Percentiles rank a stretch among this genome's conserved stretches.
Evolutionary conservation across 2,113 vertebrate genomes (phyloP).

Genomic region (Peromyscus leucopus): DNA sequence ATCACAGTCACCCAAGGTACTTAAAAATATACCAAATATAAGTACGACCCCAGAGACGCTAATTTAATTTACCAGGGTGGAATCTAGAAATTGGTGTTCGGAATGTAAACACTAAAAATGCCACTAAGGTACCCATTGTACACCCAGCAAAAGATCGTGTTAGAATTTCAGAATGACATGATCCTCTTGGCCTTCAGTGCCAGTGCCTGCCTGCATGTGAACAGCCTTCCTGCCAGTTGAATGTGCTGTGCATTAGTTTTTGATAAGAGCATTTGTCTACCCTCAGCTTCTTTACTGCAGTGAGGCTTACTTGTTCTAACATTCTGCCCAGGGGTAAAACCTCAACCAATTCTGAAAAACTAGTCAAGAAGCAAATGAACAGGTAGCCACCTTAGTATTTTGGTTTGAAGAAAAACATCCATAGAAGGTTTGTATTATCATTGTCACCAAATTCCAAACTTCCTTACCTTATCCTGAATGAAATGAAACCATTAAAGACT

Average conservation of each 20-base stretch:
- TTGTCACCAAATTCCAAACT: not conserved
- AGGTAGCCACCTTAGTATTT: not conserved
- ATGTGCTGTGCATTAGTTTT: not conserved
- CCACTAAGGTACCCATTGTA: not conserved
- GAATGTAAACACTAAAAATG: not conserved
- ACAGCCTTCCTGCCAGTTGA: not conserved
- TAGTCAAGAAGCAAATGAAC: not conserved
- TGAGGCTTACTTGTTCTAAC: not conserved
- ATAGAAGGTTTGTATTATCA: not conserved
- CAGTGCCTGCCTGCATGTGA: not conserved
- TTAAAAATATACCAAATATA: not conserved
- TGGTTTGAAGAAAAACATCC: not conserved
- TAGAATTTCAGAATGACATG: not conserved
- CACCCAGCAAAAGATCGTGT: not conserved
- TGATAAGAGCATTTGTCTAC: not conserved
- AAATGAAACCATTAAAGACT: not conserved
- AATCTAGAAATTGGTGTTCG: not conserved
- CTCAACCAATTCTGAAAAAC: not conserved
- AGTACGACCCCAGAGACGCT: not conserved
- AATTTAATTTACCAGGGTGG: not conserved
- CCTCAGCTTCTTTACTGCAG: not conserved
- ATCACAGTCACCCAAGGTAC: not conserved
- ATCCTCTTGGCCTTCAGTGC: not conserved
- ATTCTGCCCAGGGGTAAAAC: not conserved
- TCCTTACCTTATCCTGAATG: not conserved